These are phyloP conservation scores for Spheniscus humboldti DNA, from an alignment of 2,797 vertebrate genomes.

Conservation along the genomic window DNA sequence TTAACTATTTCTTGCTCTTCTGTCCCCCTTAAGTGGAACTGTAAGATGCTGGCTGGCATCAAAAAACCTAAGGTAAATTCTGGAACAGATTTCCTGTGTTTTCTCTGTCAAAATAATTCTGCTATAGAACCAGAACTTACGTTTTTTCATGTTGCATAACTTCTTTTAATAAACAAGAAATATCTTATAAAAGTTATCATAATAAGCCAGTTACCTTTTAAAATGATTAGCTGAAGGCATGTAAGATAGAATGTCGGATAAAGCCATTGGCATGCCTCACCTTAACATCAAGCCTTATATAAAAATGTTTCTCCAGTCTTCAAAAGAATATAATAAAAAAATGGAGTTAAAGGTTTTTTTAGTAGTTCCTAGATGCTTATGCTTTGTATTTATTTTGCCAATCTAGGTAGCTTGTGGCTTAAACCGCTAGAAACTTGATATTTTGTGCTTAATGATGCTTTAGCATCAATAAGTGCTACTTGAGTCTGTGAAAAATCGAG, in stretches of 20 bases:
- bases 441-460: neutral
- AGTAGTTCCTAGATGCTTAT: neutral
- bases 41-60: neutral
- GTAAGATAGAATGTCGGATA: neutral
- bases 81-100: neutral
- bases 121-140: neutral
- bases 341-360: neutral
- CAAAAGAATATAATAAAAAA: neutral
- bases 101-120: neutral
- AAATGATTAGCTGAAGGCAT: neutral
- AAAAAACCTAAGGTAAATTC: neutral
- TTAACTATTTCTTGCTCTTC: conserved; percentile 38
- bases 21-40: neutral
- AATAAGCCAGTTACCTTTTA: neutral
- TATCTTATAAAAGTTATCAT: neutral
- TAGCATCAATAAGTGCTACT: conserved; percentile 17
- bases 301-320: neutral
- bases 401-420: neutral
- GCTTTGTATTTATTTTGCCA: neutral
- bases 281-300: neutral
- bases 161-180: neutral
- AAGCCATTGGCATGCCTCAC: neutral
- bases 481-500: conserved; percentile 30
- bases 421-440: neutral
- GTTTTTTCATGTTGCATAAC: neutral